A percentile compares a stretch with the other conserved stretches of the same genome.
These are phyloP conservation scores for Malurus elegans DNA, from an alignment of 2,113 vertebrate genomes.

Conservation along the genomic window DNA sequence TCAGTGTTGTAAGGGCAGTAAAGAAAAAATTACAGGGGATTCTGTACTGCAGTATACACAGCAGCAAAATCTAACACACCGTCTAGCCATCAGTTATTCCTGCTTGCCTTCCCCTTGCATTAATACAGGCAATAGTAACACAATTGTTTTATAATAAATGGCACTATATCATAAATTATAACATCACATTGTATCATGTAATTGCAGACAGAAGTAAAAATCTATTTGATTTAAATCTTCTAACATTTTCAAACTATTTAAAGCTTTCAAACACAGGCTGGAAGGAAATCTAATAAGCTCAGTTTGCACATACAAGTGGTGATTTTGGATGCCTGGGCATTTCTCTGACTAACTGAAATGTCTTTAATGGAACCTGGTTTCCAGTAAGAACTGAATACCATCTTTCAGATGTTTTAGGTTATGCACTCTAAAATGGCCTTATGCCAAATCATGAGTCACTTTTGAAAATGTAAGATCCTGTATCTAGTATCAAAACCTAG, in stretches of 20 bases:
- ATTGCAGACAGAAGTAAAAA: not conserved
- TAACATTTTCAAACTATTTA: not conserved
- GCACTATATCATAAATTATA: not conserved
- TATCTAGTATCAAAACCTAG: not conserved
- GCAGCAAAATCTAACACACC: accelerated
- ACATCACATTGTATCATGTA: not conserved
- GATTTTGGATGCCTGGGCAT: not conserved
- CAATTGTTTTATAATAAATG: not conserved
- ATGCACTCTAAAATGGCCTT: not conserved
- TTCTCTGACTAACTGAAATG: not conserved
- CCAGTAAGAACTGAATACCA: conserved; percentile 7
- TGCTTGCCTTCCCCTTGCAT: not conserved
- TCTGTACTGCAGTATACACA: not conserved
- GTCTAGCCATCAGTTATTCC: not conserved
- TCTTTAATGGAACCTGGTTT: not conserved
- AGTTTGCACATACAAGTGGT: not conserved
- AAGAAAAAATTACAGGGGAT: not conserved
- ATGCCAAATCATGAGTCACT: not conserved
- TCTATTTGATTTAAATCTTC: not conserved
- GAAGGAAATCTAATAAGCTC: not conserved
- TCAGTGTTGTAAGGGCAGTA: not conserved
- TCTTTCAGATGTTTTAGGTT: conserved; percentile 27
- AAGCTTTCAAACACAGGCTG: not conserved
- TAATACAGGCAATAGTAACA: not conserved
- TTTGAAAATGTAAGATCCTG: not conserved